A percentile compares a stretch with the other conserved stretches of the same genome.
phyloP scores from a whole-genome alignment of 2,888 invertebrate genomes.

The Cheilosia pagana region DNA sequence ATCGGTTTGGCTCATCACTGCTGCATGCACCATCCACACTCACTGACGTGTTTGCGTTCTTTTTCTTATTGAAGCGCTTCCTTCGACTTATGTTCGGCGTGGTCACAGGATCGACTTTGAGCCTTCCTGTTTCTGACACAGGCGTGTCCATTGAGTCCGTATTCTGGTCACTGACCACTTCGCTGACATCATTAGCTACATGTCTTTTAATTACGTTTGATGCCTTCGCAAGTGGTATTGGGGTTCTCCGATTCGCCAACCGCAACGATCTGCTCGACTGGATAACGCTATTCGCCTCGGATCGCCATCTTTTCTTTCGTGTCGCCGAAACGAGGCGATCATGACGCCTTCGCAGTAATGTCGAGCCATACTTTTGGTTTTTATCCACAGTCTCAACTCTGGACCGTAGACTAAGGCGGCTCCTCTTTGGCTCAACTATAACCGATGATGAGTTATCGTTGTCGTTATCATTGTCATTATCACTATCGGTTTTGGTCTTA shows the following conservation, averaged over 20 bases:
- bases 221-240: neutral
- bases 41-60: conserved; percentile 12
- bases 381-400: conserved; percentile 45
- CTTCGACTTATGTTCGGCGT: conserved; percentile 15
- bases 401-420: conserved; percentile 44
- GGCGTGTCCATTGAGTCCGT: neutral
- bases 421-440: conserved; percentile 75
- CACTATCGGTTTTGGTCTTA: conserved; percentile 72
- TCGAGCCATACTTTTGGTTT: conserved; percentile 46
- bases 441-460: conserved; percentile 19
- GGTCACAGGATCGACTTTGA: conserved; percentile 4
- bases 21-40: conserved; percentile 33
- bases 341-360: conserved; percentile 49
- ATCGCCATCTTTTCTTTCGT: conserved; percentile 60
- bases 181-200: neutral
- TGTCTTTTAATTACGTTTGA: neutral
- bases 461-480: neutral
- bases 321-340: conserved; percentile 48
- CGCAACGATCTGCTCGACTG: conserved; percentile 53
- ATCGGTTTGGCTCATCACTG: conserved; percentile 44
- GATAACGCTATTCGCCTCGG: conserved; percentile 6
- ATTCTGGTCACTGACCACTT: neutral
- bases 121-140: conserved; percentile 5
- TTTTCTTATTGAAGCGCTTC: conserved; percentile 64
- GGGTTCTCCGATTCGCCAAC: conserved; percentile 52